Evolutionary conservation across 2,113 vertebrate species (phyloP).

Genomic region (Otis tarda): DNA sequence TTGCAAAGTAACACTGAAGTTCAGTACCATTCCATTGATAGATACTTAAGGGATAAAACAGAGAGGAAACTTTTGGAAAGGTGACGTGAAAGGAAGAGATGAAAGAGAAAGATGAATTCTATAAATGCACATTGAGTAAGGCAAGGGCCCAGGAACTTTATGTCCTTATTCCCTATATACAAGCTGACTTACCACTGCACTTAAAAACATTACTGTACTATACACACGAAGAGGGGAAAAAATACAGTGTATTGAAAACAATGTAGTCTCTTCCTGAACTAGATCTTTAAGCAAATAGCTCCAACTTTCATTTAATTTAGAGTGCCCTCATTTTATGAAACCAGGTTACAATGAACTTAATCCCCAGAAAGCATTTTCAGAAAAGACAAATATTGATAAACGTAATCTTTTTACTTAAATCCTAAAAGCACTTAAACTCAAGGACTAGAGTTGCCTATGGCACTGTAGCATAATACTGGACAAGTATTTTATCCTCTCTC

Average conservation of each 20-base stretch:
- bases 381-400: not conserved
- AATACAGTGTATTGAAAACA: not conserved
- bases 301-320: not conserved
- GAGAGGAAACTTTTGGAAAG: not conserved
- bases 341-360: not conserved
- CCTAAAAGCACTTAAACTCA: not conserved
- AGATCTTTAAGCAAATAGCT: not conserved
- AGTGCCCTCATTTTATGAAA: not conserved
- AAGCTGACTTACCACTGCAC: not conserved
- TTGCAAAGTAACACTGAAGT: not conserved
- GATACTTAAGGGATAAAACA: not conserved
- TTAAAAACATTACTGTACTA: not conserved
- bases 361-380: not conserved
- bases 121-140: not conserved
- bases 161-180: not conserved
- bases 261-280: not conserved
- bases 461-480: not conserved
- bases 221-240: not conserved
- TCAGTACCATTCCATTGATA: not conserved
- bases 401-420: not conserved
- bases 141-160: not conserved
- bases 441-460: not conserved
- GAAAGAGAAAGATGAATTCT: not conserved
- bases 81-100: not conserved
- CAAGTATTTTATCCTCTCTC: not conserved